Base-by-base conservation (phyloP, 2,888 invertebrate species). In the Sicus ferrugineus region DNA sequence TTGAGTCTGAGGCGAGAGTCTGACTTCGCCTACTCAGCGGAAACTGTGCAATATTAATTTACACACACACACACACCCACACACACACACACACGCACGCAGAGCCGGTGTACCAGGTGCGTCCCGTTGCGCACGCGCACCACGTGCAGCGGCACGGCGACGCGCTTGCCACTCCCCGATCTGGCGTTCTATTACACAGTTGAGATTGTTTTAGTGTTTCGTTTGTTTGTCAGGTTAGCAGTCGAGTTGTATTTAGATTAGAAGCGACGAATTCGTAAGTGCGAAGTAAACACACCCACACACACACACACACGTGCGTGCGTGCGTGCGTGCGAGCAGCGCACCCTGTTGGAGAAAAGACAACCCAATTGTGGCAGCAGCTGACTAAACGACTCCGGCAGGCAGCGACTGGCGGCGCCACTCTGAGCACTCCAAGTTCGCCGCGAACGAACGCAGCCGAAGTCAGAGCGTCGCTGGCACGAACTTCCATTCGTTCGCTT, bases 11-110 rank as follows among this genome's bases (percentile, higher is more conserved):
- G 38, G 38, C n/a, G 38, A 34, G 11, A 34, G 38, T 9, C 7
- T 6, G 38, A 34, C 7, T 9, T 34, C 38, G 38, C 11, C n/a
- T n/a, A n/a, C n/a, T n/a, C n/a, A n/a, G n/a, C n/a, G n/a, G 31
- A 59, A 59, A 59, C 59, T 21, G 59, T 59, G 59, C 59, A 59
- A 59, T 59, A 59, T 23, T 59, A 59, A 59, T 14, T 59, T 59
- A 38, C 23, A 34, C 34, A 1, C 6, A 34, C 34, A 30, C 34
- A n/a, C n/a, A n/a, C n/a, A n/a, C n/a, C n/a, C n/a, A n/a, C n/a
- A n/a, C n/a, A n/a, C n/a, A n/a, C n/a, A 58, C 58, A 19, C 19
- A 14, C 23, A 52, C 23, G 23, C 9, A n/a, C n/a, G 3, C 9
- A 48, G 16, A 48, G 16, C 16, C 9, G 4, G 6, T 21, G 14